A percentile compares a stretch with the other conserved stretches of the same genome.
Evolutionary conservation across 2,113 vertebrate species (phyloP).

Genomic region (Anarrhichthys ocellatus): DNA sequence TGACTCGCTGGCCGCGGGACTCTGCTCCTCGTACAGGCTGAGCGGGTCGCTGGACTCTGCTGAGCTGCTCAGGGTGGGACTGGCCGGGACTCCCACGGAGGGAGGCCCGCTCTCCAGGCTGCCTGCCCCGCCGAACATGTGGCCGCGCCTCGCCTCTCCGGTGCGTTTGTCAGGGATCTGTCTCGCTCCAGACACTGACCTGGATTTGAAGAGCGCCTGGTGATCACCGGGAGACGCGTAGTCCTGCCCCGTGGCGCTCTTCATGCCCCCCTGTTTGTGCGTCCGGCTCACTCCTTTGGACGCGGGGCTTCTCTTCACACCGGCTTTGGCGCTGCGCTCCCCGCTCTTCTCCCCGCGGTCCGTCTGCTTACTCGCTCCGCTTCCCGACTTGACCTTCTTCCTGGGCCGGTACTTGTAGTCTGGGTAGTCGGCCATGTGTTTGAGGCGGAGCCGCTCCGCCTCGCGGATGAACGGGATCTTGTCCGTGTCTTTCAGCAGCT

Average conservation of each 20-base stretch:
- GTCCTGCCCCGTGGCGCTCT: conserved; percentile 79
- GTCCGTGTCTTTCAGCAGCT: conserved; percentile 95
- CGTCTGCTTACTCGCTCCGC: conserved; percentile 78
- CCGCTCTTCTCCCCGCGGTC: conserved; percentile 87
- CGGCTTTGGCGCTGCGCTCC: conserved; percentile 78
- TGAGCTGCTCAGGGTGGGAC: conserved; percentile 91
- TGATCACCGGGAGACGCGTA: conserved; percentile 87
- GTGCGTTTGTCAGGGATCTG: conserved; percentile 87
- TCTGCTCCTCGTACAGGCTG: conserved; percentile 93
- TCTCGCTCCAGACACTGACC: conserved; percentile 84
- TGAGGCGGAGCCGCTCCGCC: conserved; percentile 96
- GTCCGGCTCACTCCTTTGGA: conserved; percentile 84
- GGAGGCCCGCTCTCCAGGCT: conserved; percentile 86
- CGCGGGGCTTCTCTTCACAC: conserved; percentile 83
- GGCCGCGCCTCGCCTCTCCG: conserved; percentile 86
- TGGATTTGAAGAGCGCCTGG: conserved; percentile 92
- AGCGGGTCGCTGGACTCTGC: conserved; percentile 92
- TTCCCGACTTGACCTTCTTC: conserved; percentile 95
- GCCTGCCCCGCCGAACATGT: conserved; percentile 85
- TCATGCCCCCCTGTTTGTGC: conserved; percentile 82
- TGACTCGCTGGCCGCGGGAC: conserved; percentile 76
- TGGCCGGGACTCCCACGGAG: conserved; percentile 90
- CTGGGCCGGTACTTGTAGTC: conserved; percentile 99
- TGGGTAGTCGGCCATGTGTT: conserved; percentile 99
- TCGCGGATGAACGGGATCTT: conserved; percentile 99